These are phyloP conservation scores for Orchesellides sinensis DNA, from an alignment of 2,888 invertebrate species.

Conservation along the genomic window DNA sequence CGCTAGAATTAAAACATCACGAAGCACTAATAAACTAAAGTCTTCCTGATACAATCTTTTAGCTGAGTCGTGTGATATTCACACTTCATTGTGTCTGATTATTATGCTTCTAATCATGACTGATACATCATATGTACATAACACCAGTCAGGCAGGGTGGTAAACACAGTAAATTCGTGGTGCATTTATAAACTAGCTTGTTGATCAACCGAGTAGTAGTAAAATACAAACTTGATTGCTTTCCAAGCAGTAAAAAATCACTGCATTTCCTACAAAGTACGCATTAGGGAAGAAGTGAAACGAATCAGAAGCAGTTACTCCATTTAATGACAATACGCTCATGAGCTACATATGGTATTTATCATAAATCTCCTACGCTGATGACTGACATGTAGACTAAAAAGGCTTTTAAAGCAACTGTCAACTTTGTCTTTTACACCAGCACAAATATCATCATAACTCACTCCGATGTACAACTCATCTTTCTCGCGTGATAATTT, in stretches of 20 bases:
- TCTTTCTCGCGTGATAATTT: no score
- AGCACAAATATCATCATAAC: conserved; percentile 12
- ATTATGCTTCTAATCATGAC: background rate
- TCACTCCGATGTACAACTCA: no score
- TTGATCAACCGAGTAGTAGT: no score
- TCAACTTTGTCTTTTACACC: conserved; percentile 49
- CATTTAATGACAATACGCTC: conserved; percentile 14
- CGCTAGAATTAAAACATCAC: background rate
- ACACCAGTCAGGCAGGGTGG: background rate
- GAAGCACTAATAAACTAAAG: background rate
- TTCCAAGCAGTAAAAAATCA: conserved; percentile 42
- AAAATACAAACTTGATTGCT: conserved; percentile 17
- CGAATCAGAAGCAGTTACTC: conserved; percentile 33
- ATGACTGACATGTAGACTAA: conserved; percentile 42
- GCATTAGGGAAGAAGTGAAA: background rate
- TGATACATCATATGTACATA: background rate
- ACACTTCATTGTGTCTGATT: conserved; percentile 4
- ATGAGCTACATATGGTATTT: conserved; percentile 50
- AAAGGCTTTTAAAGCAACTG: conserved; percentile 60
- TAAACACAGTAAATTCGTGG: background rate
- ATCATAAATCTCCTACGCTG: conserved; percentile 59
- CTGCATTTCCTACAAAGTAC: background rate
- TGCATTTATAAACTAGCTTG: background rate
- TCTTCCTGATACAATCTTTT: background rate
- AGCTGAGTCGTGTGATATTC: background rate